A percentile compares a stretch with the other conserved stretches of the same genome.
These are phyloP conservation scores for Sesamia nonagrioides DNA, from an alignment of 1,140 invertebrate genomes.

Conservation along the genomic window DNA sequence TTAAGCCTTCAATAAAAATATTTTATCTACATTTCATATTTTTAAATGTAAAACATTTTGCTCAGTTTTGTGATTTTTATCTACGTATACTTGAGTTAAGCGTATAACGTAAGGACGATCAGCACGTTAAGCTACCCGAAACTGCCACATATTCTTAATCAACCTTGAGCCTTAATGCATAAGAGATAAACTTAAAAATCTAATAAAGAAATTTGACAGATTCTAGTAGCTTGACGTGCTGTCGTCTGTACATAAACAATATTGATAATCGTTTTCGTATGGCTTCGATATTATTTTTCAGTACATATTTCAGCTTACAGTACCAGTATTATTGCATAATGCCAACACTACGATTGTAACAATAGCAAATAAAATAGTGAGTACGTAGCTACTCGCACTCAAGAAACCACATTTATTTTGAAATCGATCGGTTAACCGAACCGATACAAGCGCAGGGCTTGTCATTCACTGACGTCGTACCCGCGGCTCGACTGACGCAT, in stretches of 20 bases:
- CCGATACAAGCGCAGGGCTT: slow-evolving; percentile 81
- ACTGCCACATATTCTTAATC: too few relatives aligned
- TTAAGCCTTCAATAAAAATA: too few relatives aligned
- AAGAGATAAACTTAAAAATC: too few relatives aligned
- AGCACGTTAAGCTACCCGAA: too few relatives aligned
- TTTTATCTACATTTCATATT: neutral
- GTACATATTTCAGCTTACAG: neutral
- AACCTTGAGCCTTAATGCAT: too few relatives aligned
- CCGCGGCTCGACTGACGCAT: slow-evolving; percentile 78
- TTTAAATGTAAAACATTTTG: neutral
- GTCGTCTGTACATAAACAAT: too few relatives aligned
- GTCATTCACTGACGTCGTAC: slow-evolving; percentile 85
- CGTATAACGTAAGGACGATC: too few relatives aligned
- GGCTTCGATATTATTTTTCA: slow-evolving; percentile 14
- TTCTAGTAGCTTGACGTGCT: too few relatives aligned
- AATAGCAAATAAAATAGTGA: slow-evolving; percentile 66
- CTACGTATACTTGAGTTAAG: slow-evolving; percentile 18
- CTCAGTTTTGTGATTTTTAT: slow-evolving; percentile 1
- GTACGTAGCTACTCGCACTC: slow-evolving; percentile 57
- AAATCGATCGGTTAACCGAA: slow-evolving; percentile 81
- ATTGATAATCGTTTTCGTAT: slow-evolving; percentile 1
- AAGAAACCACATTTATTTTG: slow-evolving; percentile 79
- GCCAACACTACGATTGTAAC: slow-evolving; percentile 51
- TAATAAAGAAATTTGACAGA: too few relatives aligned
- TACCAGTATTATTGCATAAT: slow-evolving; percentile 4